A percentile compares a stretch with the other conserved stretches of the same genome.
phyloP scores from a whole-genome alignment of 2,797 vertebrate genomes.

The Siniperca obscura region DNA sequence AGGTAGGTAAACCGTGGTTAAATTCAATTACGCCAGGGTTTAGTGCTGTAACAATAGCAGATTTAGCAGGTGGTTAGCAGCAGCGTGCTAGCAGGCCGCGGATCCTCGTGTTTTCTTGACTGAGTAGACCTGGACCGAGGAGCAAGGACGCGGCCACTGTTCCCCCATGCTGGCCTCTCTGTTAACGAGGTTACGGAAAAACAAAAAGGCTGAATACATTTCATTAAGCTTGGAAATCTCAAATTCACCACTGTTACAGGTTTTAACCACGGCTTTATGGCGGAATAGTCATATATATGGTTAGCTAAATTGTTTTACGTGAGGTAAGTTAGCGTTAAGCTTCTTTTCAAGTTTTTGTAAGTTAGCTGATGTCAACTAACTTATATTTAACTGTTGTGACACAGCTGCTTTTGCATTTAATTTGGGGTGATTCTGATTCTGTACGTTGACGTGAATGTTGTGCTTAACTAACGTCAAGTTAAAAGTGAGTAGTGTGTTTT shows the following conservation, averaged over 20 bases:
- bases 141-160: neutral
- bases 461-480: too few species aligned
- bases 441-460: rapidly evolving
- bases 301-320: too few species aligned
- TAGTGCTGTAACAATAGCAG: rapidly evolving
- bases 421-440: neutral
- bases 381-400: neutral
- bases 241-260: neutral
- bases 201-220: rapidly evolving
- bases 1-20: constrained; percentile 10
- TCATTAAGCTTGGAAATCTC: neutral
- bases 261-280: neutral
- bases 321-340: neutral
- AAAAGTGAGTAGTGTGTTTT: neutral
- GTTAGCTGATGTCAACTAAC: neutral
- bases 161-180: rapidly evolving
- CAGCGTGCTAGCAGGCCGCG: constrained; percentile 60
- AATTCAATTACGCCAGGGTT: rapidly evolving
- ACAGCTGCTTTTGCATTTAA: neutral
- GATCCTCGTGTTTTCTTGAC: constrained; percentile 66
- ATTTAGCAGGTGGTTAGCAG: constrained; percentile 6
- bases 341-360: neutral
- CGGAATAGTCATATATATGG: too few species aligned
- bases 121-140: neutral
- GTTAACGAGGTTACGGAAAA: neutral